phyloP scores from a whole-genome alignment of 2,113 vertebrate genomes.

The Chaenocephalus aceratus region DNA sequence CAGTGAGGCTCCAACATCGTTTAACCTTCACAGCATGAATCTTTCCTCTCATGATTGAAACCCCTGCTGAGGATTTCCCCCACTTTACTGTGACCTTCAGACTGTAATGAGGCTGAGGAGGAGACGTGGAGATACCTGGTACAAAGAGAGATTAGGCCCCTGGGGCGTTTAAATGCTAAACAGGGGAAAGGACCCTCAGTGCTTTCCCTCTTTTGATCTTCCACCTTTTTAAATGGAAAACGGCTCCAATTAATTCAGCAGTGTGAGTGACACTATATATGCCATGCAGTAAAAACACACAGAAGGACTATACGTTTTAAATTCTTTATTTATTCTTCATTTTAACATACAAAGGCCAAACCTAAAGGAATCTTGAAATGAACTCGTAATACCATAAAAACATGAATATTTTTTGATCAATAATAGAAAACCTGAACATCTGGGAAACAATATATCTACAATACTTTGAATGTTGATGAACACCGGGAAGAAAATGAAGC shows the following conservation, averaged over 20 bases:
- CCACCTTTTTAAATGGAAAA: conserved; percentile 78
- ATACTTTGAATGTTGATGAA: conserved; percentile 36
- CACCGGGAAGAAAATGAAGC: conserved; percentile 14
- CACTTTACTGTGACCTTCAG: conserved; percentile 53
- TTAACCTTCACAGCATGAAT: conserved; percentile 17
- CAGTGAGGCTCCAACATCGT: background rate
- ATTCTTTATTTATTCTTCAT: conserved; percentile 67
- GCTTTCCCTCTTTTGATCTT: conserved; percentile 63
- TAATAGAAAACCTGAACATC: conserved; percentile 58
- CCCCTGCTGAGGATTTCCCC: conserved; percentile 16
- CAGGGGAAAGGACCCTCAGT: conserved; percentile 62
- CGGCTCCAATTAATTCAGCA: conserved; percentile 59
- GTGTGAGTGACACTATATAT: conserved; percentile 25
- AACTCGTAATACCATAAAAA: conserved; percentile 53
- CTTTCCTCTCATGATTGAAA: conserved; percentile 13
- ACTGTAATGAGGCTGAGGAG: conserved; percentile 41
- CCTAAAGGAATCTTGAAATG: conserved; percentile 50
- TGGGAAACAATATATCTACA: conserved; percentile 29
- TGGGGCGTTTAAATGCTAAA: conserved; percentile 73
- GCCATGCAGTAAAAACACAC: background rate
- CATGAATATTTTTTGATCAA: conserved; percentile 22
- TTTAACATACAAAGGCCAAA: conserved; percentile 70
- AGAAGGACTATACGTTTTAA: background rate
- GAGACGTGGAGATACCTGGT: conserved; percentile 45
- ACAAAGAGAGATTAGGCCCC: conserved; percentile 53